These are phyloP conservation scores for Isaurus tuberculatus DNA, from an alignment of 92 coral and sea anemone species.

Conservation along the genomic window DNA sequence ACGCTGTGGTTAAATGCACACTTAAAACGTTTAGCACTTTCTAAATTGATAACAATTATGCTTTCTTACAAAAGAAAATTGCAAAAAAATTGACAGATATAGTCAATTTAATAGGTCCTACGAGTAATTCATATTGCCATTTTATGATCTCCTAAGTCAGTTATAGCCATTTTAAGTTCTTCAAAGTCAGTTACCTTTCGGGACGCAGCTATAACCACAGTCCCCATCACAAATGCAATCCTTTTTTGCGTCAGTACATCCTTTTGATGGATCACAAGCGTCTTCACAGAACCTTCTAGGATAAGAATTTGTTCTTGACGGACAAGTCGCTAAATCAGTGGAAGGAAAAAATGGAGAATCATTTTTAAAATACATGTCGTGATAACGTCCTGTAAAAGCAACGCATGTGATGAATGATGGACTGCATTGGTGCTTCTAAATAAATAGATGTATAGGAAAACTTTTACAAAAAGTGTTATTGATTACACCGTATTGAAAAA, in stretches of 20 bases:
- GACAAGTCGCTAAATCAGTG: constrained; percentile 7
- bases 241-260: constrained; percentile 18
- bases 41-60: no score
- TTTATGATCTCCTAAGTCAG: no score
- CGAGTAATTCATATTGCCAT: no score
- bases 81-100: background rate
- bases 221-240: constrained; percentile 83
- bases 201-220: constrained; percentile 87
- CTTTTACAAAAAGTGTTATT: no score
- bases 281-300: constrained; percentile 24
- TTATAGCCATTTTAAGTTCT: background rate
- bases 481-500: no score
- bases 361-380: background rate
- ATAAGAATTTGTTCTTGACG: constrained; percentile 15
- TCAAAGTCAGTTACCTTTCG: constrained; percentile 46
- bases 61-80: no score
- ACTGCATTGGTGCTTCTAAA: no score
- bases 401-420: no score
- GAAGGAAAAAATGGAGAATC: background rate
- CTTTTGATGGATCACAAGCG: background rate
- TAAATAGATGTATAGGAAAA: no score
- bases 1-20: no score
- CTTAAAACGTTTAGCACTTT: no score
- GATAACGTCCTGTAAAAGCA: background rate
- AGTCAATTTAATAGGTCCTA: background rate